Base-by-base conservation (phyloP, 2,888 invertebrate species). In the Agriotes lineatus region DNA sequence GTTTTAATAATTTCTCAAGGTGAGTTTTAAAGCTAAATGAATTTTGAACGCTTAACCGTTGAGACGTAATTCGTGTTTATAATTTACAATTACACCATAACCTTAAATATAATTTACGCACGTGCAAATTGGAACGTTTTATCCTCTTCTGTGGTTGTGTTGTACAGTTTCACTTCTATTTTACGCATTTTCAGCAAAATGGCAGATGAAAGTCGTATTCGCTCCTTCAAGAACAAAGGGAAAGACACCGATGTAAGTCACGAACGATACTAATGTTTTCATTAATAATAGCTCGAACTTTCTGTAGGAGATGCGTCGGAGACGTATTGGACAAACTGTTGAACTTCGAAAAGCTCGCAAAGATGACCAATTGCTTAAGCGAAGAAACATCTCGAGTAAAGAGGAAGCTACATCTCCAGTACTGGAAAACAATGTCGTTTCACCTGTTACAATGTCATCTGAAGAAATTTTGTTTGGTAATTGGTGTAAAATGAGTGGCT, bases 311-410 rank as follows among this genome's bases (percentile, higher is more conserved):
- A 91, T 97, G 82, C 91, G 98, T 54, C 90, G 96, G 72, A 91
- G 96, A 73, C 89, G 99, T 63, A 94, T 90, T 68, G 97, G 97
- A 83, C 91, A 94, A 50, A 94, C 93, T 1, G 91, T 99, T 1
- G 95, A 97, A 75, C 87, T 99, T 30, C 90, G 99, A 12, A 98
- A 98, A 85, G 93, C 95, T 14, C 93, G 94, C 64, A 94, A 97
- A 75, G 97, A 98, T 83, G 97, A 98, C 77, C 96, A 97, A 81
- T 86, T 99, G 37, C 89, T 94, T 61, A 99, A 99, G 84, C 87
- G 96, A 16, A 88, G 98, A 63, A 97, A 97, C 76, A 88, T 97
- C 75, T 84, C 88, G 1, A 88, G 87, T 12, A 87, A 87, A 45
- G 88, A 88, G 0, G 86, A 86, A 3, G 85, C 87, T 9, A 84